Evolutionary conservation across 2,797 vertebrate genomes (phyloP).

Genomic region (Acanthurus leucopareius): DNA sequence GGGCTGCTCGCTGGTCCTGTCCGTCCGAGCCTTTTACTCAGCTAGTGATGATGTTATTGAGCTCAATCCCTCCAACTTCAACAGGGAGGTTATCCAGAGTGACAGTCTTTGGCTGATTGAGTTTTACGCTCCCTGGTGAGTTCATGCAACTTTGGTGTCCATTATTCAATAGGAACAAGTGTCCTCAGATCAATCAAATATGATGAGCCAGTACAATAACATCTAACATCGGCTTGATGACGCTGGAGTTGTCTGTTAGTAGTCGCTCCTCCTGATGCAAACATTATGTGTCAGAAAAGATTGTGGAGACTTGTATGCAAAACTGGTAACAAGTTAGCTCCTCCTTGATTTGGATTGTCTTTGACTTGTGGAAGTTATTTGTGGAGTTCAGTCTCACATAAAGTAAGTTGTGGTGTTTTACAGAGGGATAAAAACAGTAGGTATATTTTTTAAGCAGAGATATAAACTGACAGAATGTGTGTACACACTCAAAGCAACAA

Average conservation of each 20-base stretch:
- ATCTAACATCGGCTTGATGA: not conserved
- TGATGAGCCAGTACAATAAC: not conserved
- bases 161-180: constrained; percentile 14
- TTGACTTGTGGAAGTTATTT: not conserved
- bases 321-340: not conserved
- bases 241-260: not conserved
- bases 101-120: constrained; percentile 96
- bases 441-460: not conserved
- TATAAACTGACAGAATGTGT: not conserved
- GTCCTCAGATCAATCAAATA: not conserved
- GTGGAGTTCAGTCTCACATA: not conserved
- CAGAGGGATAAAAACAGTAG: not conserved
- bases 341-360: not conserved
- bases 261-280: not conserved
- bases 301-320: constrained; percentile 16
- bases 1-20: constrained; percentile 88
- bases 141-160: constrained; percentile 32
- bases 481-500: not conserved
- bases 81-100: constrained; percentile 95
- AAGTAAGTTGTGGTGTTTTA: not conserved
- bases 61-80: constrained; percentile 93
- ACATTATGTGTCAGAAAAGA: not conserved
- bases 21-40: constrained; percentile 89
- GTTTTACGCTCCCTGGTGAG: constrained; percentile 98
- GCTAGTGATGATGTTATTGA: constrained; percentile 94